A percentile compares a stretch with the other conserved stretches of the same genome.
Conservation (phyloP, 92 coral and sea anemone species). For the Pocillopora meandrina region DNA sequence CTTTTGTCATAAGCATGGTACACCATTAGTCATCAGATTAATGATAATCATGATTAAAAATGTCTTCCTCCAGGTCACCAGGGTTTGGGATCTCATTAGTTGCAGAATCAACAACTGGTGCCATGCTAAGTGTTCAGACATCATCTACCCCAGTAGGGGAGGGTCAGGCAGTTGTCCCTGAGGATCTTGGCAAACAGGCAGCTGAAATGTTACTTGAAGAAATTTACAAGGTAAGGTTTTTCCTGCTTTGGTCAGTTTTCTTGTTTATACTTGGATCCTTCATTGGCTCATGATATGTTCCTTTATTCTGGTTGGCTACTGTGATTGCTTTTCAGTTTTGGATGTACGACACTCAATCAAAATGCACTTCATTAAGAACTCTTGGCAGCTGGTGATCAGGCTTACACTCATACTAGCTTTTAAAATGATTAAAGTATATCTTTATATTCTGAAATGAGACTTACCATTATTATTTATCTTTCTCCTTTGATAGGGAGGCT, state of each 20-base stretch:
- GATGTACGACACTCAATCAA: neutral
- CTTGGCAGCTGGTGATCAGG: no score
- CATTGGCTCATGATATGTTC: neutral
- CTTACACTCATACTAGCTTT: no score
- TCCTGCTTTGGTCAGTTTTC: no score
- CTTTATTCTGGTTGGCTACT: neutral
- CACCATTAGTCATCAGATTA: neutral
- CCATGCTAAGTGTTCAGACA: constrained; percentile 80
- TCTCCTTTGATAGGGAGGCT: constrained; percentile 80
- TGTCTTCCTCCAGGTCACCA: constrained; percentile 67
- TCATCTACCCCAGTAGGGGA: constrained; percentile 76
- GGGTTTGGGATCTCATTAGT: constrained; percentile 97
- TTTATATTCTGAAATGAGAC: neutral
- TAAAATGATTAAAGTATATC: neutral
- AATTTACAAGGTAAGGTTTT: constrained; percentile 77
- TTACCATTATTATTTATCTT: neutral
- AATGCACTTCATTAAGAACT: neutral
- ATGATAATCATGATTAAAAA: neutral
- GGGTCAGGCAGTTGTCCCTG: constrained; percentile 84
- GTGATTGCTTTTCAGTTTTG: neutral
- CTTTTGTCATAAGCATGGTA: no score
- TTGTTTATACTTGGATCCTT: neutral
- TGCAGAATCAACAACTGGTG: constrained; percentile 94
- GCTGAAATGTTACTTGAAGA: constrained; percentile 86
- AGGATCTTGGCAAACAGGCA: constrained; percentile 93